Conservation (phyloP, 2,797 vertebrate species). For the Melanitta fusca region DNA sequence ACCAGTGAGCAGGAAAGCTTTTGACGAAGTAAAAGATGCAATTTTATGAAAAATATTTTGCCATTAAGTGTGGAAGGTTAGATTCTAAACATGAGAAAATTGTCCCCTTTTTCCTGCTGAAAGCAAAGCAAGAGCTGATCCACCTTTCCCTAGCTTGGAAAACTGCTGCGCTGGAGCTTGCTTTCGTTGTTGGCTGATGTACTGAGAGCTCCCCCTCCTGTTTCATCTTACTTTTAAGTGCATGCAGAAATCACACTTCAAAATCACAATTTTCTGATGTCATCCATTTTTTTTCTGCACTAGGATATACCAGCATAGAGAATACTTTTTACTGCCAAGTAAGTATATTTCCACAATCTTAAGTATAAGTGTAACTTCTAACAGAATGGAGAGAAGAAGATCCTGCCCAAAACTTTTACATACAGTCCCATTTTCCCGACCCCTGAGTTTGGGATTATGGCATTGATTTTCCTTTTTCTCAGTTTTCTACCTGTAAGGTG, state of each 20-base stretch:
- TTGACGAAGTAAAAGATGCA: not conserved
- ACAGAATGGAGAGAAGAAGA: not conserved
- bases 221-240: not conserved
- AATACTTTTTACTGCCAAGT: not conserved
- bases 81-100: not conserved
- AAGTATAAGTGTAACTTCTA: not conserved
- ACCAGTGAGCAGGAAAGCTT: not conserved
- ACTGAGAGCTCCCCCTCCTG: constrained; percentile 67
- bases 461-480: not conserved
- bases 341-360: fast-evolving
- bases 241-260: not conserved
- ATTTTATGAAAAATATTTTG: not conserved
- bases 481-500: not conserved
- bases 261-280: not conserved
- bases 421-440: not conserved
- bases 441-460: not conserved
- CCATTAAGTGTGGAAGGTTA: not conserved
- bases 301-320: not conserved
- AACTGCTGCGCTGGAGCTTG: fast-evolving
- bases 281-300: not conserved
- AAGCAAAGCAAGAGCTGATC: not conserved
- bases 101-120: not conserved
- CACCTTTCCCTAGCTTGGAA: not conserved
- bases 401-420: not conserved
- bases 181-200: not conserved